Conservation (phyloP, 92 coral and sea anemone genomes). For the Actinernus sp. region DNA sequence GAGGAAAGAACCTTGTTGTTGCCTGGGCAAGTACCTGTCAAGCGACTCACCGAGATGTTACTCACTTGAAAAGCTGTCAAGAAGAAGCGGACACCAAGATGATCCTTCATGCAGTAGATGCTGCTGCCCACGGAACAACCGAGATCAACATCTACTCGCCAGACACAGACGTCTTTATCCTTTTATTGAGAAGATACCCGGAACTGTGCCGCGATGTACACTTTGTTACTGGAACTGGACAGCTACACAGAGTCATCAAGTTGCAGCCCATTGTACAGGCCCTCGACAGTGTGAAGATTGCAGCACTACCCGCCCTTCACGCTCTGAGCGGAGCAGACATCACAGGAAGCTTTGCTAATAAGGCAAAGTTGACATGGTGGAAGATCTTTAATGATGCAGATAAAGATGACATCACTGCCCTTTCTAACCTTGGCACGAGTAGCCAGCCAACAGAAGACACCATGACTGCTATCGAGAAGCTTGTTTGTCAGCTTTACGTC, state of each 20-base stretch:
- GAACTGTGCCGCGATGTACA: conserved; percentile 8
- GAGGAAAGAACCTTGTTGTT: conserved; percentile 30
- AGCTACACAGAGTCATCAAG: conserved; percentile 15
- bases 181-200: conserved; percentile 24
- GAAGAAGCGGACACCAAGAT: conserved; percentile 32
- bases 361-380: conserved; percentile 40
- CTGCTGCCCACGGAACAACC: conserved; percentile 10
- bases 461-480: conserved; percentile 35
- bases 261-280: conserved; percentile 23
- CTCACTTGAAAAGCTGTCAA: conserved; percentile 27
- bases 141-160: conserved; percentile 13
- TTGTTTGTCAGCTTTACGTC: conserved; percentile 30
- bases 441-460: conserved; percentile 11
- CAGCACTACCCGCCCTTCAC: conserved; percentile 44
- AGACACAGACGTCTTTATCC: conserved; percentile 33
- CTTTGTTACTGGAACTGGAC: conserved; percentile 56
- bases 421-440: conserved; percentile 20
- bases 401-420: conserved; percentile 19
- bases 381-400: conserved; percentile 9
- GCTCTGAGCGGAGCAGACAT: conserved; percentile 40
- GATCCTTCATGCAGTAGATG: conserved; percentile 33
- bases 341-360: conserved; percentile 38
- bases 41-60: conserved; percentile 22
- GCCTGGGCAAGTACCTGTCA: conserved; percentile 12
- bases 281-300: conserved; percentile 22